phyloP scores from a whole-genome alignment of 2,888 invertebrate genomes.

The Sarcophaga caerulescens region DNA sequence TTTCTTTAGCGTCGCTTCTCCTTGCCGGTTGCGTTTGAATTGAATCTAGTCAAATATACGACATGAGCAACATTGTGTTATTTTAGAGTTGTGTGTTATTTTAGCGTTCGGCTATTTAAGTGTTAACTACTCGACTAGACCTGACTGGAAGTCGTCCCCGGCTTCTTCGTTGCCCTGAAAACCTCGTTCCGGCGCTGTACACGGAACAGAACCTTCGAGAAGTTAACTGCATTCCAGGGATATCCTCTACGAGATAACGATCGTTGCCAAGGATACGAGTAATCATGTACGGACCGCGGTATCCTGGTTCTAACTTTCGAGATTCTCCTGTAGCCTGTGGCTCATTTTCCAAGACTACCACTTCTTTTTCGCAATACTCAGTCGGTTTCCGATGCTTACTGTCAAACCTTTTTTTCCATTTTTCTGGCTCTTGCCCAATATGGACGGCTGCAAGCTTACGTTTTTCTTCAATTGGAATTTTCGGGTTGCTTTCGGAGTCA shows the following conservation, averaged over 20 bases:
- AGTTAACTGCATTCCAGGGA: conserved; percentile 51
- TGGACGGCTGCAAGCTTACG: not conserved
- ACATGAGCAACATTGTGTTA: no score
- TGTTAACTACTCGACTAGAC: not conserved
- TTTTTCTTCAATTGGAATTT: conserved; percentile 27
- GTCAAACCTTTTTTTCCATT: conserved; percentile 20
- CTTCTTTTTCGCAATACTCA: not conserved
- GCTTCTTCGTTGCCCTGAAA: conserved; percentile 19
- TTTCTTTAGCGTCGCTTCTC: no score
- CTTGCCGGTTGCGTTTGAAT: no score
- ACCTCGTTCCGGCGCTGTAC: conserved; percentile 57
- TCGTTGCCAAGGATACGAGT: no score
- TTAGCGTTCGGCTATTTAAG: no score
- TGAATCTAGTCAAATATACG: no score
- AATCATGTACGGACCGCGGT: no score
- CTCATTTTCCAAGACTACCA: conserved; percentile 56
- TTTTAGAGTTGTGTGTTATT: no score
- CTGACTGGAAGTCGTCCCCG: conserved; percentile 22
- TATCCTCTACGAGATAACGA: no score
- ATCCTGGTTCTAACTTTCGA: no score
- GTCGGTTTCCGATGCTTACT: conserved; percentile 26
- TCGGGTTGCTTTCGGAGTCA: no score
- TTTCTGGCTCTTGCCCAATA: no score
- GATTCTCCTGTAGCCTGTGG: conserved; percentile 54
- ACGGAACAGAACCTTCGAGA: conserved; percentile 59